Base-by-base conservation (phyloP, 2,797 vertebrate species). In the Macroramphosus scolopax region DNA sequence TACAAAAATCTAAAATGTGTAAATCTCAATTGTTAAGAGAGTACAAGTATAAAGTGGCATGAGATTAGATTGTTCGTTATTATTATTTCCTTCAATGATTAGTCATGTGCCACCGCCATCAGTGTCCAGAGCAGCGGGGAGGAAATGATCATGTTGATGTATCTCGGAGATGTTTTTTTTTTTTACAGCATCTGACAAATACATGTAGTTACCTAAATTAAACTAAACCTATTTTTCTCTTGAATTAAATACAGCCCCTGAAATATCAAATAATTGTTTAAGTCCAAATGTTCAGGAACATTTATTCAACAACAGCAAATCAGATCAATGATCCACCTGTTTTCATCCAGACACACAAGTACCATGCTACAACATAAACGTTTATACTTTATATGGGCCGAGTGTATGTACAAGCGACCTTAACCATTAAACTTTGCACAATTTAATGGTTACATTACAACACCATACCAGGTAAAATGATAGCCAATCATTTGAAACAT, bases 221-320 rank as follows among this genome's bases (percentile, higher is more conserved):
- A 32, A 13, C 14, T 16, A 33, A 33, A 33, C 13, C 14, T 22
- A 3, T 10, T 2, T 29, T 10, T 29, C 28, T 3, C 4, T 29
- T 12, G 9, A 12, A 5, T 10, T 2, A 29, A 9, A 29, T 10
- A 11, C 17, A 20, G n/a, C 15, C 32, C 2, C 7, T 31, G 18
- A 4, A 36, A 30, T 2, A 26, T 29, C 30, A 20, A 51, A 62
- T 8, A 41, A 41, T 53, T 16, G 20, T 30, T 59, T 29, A 39
- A 65, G 48, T 41, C 67, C 77, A 91, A 89, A 90, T 92, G 92
- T 83, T 92, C 89, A 91, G 91, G 92, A 95, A 96, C 93, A 93
- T 97, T 97, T 96, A 96, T 96, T 98, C 92, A 93, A 93, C 91
- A 94, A 93, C n/a, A n/a, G n/a, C 91, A 92, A 91, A 92, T 92